Percentiles rank a stretch among this genome's conserved stretches.
Evolutionary conservation across 2,113 vertebrate species (phyloP).

Genomic region (Sceloporus undulatus): DNA sequence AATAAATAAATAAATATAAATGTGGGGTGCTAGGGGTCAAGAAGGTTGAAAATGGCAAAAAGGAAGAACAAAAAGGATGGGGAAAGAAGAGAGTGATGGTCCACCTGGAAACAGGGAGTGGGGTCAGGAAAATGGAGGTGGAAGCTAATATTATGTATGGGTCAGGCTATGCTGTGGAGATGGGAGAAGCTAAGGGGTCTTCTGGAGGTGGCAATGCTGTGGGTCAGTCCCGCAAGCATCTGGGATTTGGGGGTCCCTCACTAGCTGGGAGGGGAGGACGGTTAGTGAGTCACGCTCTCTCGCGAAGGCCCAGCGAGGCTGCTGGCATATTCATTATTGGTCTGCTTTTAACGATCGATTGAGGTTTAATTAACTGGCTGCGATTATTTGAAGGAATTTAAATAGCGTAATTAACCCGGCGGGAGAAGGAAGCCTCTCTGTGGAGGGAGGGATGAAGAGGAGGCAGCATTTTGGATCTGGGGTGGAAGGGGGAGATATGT

Average conservation of each 20-base stretch:
- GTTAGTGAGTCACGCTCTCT: not conserved
- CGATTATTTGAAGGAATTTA: slow-evolving; percentile 47
- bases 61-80: not conserved
- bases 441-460: not conserved
- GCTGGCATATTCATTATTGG: slow-evolving; percentile 36
- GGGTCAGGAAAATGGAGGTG: not conserved
- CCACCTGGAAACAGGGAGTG: too few species aligned
- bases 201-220: too few species aligned
- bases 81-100: not conserved
- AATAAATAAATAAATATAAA: too few species aligned
- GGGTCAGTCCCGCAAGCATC: not conserved
- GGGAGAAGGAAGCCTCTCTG: not conserved
- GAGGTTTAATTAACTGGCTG: slow-evolving; percentile 48
- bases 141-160: too few species aligned
- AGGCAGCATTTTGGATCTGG: too few species aligned
- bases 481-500: not conserved
- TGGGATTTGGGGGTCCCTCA: not conserved
- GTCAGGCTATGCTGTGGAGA: not conserved
- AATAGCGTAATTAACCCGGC: slow-evolving; percentile 44
- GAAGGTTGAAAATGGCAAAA: too few species aligned
- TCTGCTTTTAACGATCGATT: slow-evolving; percentile 44
- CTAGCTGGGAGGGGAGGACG: too few species aligned
- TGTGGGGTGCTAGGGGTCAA: too few species aligned
- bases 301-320: not conserved
- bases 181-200: too few species aligned